Evolutionary conservation across 1,140 invertebrate genomes (phyloP).

Genomic region (Platorchestia sp.): DNA sequence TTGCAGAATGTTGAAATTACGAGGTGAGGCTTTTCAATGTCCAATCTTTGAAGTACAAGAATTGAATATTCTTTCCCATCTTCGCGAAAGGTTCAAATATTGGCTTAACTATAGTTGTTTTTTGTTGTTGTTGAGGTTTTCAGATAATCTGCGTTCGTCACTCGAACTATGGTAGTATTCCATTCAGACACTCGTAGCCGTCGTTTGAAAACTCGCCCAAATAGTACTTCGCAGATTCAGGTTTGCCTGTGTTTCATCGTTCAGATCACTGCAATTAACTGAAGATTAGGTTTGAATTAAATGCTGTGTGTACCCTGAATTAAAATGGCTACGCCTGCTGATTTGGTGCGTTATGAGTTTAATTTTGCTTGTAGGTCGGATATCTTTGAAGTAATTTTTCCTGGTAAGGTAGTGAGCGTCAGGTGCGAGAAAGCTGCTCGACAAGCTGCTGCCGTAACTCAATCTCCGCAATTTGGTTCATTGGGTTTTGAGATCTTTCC

Average conservation of each 20-base stretch:
- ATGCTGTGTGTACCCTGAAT: too few species aligned
- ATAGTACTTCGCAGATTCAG: too few species aligned
- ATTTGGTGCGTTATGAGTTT: too few species aligned
- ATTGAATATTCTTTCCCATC: neutral
- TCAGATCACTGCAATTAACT: too few species aligned
- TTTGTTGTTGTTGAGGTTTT: neutral
- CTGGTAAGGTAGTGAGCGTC: neutral
- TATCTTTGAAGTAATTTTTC: neutral
- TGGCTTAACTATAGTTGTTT: neutral
- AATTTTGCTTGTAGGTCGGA: too few species aligned
- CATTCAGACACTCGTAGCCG: neutral
- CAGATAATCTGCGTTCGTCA: neutral
- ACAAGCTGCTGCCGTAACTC: neutral
- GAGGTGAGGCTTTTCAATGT: neutral
- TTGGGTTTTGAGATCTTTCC: too few species aligned
- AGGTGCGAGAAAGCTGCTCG: neutral
- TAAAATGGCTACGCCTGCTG: too few species aligned
- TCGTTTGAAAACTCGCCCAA: too few species aligned
- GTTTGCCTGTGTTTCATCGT: neutral
- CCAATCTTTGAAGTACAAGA: neutral
- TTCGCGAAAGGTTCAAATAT: neutral
- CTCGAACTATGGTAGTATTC: neutral
- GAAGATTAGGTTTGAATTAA: too few species aligned
- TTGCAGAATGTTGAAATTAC: neutral
- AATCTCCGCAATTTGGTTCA: too few species aligned